These are phyloP conservation scores for Gonocerus acuteangulatus DNA, from an alignment of 2,888 invertebrate genomes.

Conservation along the genomic window DNA sequence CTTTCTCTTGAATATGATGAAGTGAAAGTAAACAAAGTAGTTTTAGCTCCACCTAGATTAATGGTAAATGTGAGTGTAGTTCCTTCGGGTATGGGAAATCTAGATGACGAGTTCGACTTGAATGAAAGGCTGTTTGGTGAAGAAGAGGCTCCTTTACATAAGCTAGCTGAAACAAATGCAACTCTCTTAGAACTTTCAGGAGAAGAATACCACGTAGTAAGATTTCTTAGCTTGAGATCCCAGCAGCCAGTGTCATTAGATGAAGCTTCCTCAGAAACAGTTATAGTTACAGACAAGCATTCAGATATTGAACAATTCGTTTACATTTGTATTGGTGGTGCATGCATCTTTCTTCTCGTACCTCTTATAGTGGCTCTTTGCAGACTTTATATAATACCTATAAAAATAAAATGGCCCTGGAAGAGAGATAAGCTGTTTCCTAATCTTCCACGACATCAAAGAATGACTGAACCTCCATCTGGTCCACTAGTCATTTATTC, in stretches of 20 bases:
- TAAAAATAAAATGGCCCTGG: constrained; percentile 38
- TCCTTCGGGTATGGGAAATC: constrained; percentile 38
- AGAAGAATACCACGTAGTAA: constrained; percentile 42
- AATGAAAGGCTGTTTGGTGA: constrained; percentile 37
- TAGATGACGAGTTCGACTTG: constrained; percentile 37
- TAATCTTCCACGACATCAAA: constrained; percentile 36
- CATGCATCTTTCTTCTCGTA: constrained; percentile 36
- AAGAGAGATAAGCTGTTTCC: constrained; percentile 37
- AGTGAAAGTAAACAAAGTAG: constrained; percentile 40
- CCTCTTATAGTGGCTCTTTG: constrained; percentile 37
- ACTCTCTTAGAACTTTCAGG: constrained; percentile 42
- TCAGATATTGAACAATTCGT: constrained; percentile 40
- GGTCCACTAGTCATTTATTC: constrained; percentile 41
- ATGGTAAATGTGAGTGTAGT: constrained; percentile 42
- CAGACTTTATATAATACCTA: constrained; percentile 35
- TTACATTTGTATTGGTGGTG: constrained; percentile 39
- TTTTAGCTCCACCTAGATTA: constrained; percentile 40
- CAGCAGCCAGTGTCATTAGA: constrained; percentile 38
- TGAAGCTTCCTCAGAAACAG: constrained; percentile 35
- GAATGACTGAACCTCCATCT: constrained; percentile 36
- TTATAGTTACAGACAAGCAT: constrained; percentile 38
- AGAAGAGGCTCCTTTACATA: constrained; percentile 40
- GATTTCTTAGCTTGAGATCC: constrained; percentile 38
- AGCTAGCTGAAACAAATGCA: constrained; percentile 41
- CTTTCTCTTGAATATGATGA: constrained; percentile 42